These are phyloP conservation scores for Moxostoma hubbsi DNA, from an alignment of 2,797 vertebrate species.

Conservation along the genomic window DNA sequence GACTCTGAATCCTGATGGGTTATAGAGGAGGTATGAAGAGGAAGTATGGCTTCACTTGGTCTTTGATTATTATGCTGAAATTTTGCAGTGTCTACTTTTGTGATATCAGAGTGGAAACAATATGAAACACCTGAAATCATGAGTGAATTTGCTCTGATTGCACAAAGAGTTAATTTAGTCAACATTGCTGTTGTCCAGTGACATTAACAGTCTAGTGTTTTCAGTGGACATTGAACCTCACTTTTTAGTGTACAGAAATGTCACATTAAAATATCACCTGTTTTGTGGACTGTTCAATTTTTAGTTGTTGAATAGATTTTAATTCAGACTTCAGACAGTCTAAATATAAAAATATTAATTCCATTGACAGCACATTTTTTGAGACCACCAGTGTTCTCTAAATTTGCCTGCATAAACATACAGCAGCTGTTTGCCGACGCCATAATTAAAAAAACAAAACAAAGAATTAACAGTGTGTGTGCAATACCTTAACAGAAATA, in stretches of 20 bases:
- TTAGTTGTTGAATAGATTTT: not conserved
- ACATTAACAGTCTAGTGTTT: not conserved
- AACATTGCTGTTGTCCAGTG: constrained; percentile 16
- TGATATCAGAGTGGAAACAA: constrained; percentile 57
- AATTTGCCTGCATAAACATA: too few species aligned
- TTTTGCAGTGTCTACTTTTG: constrained; percentile 64
- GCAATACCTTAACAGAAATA: too few species aligned
- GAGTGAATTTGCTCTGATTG: constrained; percentile 28
- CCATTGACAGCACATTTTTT: too few species aligned
- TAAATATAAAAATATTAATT: too few species aligned
- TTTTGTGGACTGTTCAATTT: not conserved
- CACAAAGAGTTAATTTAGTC: constrained; percentile 15
- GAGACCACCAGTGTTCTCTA: too few species aligned
- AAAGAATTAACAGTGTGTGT: too few species aligned
- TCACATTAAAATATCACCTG: not conserved
- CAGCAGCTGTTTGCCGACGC: too few species aligned
- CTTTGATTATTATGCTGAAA: constrained; percentile 61
- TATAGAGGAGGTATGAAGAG: constrained; percentile 50
- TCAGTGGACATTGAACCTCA: not conserved
- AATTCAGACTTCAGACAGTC: too few species aligned
- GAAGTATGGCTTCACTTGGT: constrained; percentile 60
- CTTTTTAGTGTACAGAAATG: not conserved
- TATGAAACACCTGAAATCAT: constrained; percentile 53
- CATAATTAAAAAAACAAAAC: too few species aligned
- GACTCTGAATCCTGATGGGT: constrained; percentile 52